These are phyloP conservation scores for Macrostomum lignano DNA, from an alignment of 1,140 invertebrate genomes.

Conservation along the genomic window DNA sequence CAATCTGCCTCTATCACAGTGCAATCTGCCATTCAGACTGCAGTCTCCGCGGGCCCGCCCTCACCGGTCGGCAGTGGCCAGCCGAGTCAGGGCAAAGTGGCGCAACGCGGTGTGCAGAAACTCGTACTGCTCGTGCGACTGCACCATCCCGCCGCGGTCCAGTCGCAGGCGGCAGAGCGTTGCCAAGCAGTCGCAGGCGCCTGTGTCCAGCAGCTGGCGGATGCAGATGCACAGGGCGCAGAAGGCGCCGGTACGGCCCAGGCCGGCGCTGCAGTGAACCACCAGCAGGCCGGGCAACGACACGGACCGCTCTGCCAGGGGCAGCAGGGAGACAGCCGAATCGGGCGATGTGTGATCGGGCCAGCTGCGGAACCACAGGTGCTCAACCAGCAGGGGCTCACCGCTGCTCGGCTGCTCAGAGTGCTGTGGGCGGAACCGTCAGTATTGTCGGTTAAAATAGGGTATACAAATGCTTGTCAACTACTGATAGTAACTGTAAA, in stretches of 20 bases:
- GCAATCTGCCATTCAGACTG: too few species aligned
- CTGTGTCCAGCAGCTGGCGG: constrained; percentile 43
- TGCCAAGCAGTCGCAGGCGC: constrained; percentile 51
- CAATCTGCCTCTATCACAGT: too few species aligned
- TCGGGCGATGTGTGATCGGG: constrained; percentile 40
- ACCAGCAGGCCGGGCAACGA: constrained; percentile 63
- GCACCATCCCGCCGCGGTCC: constrained; percentile 59
- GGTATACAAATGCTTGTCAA: too few species aligned
- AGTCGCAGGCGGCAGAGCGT: constrained; percentile 59
- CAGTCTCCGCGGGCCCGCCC: too few species aligned
- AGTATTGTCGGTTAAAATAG: too few species aligned
- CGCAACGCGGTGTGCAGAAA: constrained; percentile 57
- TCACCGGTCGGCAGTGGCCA: too few species aligned
- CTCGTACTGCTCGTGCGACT: constrained; percentile 72
- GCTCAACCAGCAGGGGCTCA: too few species aligned
- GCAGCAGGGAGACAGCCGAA: constrained; percentile 33
- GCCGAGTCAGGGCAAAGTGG: constrained; percentile 36
- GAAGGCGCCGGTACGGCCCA: constrained; percentile 51
- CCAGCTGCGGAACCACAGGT: constrained; percentile 37
- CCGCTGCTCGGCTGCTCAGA: too few species aligned
- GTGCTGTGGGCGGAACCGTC: too few species aligned
- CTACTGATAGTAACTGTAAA: too few species aligned
- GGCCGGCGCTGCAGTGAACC: constrained; percentile 82
- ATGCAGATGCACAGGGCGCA: constrained; percentile 34
- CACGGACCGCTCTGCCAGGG: constrained; percentile 31